Conservation (phyloP, 2,888 invertebrate species). For the Dolichomitus sp. region DNA sequence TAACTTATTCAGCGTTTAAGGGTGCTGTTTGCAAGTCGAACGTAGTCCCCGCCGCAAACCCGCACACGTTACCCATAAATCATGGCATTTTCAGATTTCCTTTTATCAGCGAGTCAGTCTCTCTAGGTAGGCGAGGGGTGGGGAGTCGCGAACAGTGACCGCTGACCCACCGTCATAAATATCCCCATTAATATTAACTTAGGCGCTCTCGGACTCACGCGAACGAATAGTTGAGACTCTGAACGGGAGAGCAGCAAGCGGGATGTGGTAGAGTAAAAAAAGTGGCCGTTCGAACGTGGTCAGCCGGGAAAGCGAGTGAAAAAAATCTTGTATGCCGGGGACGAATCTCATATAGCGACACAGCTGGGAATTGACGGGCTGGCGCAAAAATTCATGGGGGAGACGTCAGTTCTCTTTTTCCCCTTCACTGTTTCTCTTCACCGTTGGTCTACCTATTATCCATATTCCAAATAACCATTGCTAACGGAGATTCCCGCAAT, state of each 20-base stretch:
- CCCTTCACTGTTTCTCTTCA: slow-evolving; percentile 17
- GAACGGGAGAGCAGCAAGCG: slow-evolving; percentile 46
- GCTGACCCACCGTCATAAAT: slow-evolving; percentile 84
- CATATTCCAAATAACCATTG: slow-evolving; percentile 3
- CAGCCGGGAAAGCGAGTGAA: slow-evolving; percentile 62
- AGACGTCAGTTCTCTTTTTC: slow-evolving; percentile 31
- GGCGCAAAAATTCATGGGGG: slow-evolving; percentile 82
- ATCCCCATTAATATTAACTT: slow-evolving; percentile 86
- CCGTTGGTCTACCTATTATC: slow-evolving; percentile 28
- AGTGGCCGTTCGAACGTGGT: slow-evolving; percentile 63
- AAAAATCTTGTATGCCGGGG: slow-evolving; percentile 83
- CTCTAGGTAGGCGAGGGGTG: slow-evolving; percentile 2
- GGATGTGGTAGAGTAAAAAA: slow-evolving; percentile 42
- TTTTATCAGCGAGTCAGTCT: slow-evolving; percentile 80
- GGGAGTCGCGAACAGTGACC: slow-evolving; percentile 73
- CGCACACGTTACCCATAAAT: slow-evolving; percentile 78
- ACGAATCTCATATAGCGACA: slow-evolving; percentile 84
- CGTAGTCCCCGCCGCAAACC: slow-evolving; percentile 10
- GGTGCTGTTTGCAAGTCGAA: slow-evolving; percentile 68
- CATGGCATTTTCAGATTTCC: slow-evolving; percentile 85
- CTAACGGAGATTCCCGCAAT: slow-evolving; percentile 2
- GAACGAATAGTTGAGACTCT: slow-evolving; percentile 43
- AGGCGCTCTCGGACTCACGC: slow-evolving; percentile 76
- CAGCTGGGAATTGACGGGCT: slow-evolving; percentile 84
- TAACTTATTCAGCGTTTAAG: slow-evolving; percentile 83